Evolutionary conservation across 2,113 vertebrate species (phyloP).

Genomic region (Hydrochoerus hydrochaeris): DNA sequence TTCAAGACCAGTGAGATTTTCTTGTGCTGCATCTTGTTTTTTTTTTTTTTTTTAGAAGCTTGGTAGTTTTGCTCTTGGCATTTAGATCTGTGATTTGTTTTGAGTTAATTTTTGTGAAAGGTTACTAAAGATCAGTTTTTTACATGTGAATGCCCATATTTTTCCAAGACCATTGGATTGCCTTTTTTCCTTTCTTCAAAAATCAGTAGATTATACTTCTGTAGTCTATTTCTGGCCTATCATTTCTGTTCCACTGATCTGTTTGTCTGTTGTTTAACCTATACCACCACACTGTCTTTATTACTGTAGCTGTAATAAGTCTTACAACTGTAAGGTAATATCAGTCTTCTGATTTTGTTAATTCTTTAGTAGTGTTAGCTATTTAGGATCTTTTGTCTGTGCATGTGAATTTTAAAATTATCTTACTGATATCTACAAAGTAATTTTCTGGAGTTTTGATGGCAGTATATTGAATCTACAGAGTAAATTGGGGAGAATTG

Average conservation of each 20-base stretch:
- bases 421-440: neutral
- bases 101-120: neutral
- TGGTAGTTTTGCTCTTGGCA: neutral
- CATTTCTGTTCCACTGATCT: neutral
- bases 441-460: neutral
- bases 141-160: neutral
- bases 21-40: neutral
- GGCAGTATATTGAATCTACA: neutral
- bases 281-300: neutral
- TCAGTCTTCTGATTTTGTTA: neutral
- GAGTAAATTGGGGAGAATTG: neutral
- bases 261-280: neutral
- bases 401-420: neutral
- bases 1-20: neutral
- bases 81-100: neutral
- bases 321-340: slow-evolving; percentile 12
- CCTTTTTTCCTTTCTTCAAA: neutral
- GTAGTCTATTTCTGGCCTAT: neutral
- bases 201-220: neutral
- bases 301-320: neutral
- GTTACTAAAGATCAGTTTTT: neutral
- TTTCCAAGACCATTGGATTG: neutral
- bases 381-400: neutral
- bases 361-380: neutral
- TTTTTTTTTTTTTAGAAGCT: neutral